Evolutionary conservation across 2,113 vertebrate species (phyloP), one percentile per base, ranked within the genome.

Genomic region (Phylloscopus trochilus): DNA sequence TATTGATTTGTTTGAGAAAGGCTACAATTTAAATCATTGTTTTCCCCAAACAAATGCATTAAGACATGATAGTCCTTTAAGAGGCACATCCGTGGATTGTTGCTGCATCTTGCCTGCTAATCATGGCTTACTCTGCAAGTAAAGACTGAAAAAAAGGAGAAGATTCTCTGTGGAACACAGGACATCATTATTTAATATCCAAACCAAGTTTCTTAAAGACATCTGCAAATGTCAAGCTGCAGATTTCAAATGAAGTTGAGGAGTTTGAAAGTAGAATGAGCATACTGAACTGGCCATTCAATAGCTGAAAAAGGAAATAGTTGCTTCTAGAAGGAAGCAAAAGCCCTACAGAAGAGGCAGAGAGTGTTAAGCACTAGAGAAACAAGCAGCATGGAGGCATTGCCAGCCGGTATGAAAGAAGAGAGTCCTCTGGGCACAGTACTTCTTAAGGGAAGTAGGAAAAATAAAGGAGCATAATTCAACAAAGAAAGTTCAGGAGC

Each of bases 401-500:
- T 90, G 83, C 80, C 74, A 83, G 64, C 74, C 90, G 76, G 17
- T 91, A 31, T 81, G 80, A 93, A 75, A 90, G 39, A 52, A 93
- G 53, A 84, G 28, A 69, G 59, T 91, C 62, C 53, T 89, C 74
- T 89, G 91, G 70, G 81, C 69, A 76, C 28, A 68, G 49, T 5
- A 4, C 44, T 91, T 82, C 53, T 82, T 76, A 85, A 37, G 33
- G 87, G 67, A 95, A 95, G 59, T 30, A 72, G 52, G 27, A 85
- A 87, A 94, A 90, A 80, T 64, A 53, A 68, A 85, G 47, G 31
- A 85, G 43, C 58, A 27, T 73, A 92, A 51, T 75, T 89, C 67
- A 91, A 87, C 39, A 83, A 82, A 91, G 77, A 37, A 84, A 73
- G 56, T n/a, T 95, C 84, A 58, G 81, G 93, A 95, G 80, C 85